phyloP scores from a whole-genome alignment of 1,140 invertebrate genomes.

The Lepidurus packardi region DNA sequence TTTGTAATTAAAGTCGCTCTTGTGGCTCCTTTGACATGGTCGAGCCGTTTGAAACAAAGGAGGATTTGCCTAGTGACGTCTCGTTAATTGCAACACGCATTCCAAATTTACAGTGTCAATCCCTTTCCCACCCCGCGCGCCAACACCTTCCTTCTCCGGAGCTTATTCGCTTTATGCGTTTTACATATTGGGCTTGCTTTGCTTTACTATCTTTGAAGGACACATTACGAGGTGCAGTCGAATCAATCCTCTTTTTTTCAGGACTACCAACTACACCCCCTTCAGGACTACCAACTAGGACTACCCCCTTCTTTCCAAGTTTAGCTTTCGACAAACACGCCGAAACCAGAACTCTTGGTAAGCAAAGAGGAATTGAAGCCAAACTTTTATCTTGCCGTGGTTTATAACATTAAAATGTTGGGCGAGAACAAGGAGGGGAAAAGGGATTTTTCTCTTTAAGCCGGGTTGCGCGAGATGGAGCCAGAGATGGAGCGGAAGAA shows the following conservation, averaged over 20 bases:
- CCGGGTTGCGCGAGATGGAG: not conserved
- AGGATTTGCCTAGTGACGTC: constrained; percentile 21
- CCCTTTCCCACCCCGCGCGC: not conserved
- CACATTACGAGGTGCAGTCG: not conserved
- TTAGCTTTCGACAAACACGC: no score
- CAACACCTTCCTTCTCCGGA: constrained; percentile 18
- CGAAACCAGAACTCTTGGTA: no score
- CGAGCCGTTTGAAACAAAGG: constrained; percentile 12
- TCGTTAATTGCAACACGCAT: constrained; percentile 21
- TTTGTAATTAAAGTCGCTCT: constrained; percentile 19
- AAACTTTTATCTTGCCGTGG: no score
- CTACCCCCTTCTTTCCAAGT: no score
- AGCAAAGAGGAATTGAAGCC: no score
- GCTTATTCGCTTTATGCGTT: constrained; percentile 7
- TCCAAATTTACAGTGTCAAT: constrained; percentile 20
- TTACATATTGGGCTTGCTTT: constrained; percentile 15
- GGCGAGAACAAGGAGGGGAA: no score
- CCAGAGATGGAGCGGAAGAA: not conserved
- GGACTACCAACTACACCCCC: not conserved
- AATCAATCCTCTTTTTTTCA: not conserved
- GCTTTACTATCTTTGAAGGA: not conserved
- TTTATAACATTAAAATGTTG: no score
- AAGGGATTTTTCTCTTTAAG: no score
- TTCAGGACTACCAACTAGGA: not conserved
- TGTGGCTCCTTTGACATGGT: constrained; percentile 21